Percentiles rank a stretch among this genome's conserved stretches.
These are phyloP conservation scores for Thymelicus acteon DNA, from an alignment of 2,888 invertebrate genomes.

Conservation along the genomic window DNA sequence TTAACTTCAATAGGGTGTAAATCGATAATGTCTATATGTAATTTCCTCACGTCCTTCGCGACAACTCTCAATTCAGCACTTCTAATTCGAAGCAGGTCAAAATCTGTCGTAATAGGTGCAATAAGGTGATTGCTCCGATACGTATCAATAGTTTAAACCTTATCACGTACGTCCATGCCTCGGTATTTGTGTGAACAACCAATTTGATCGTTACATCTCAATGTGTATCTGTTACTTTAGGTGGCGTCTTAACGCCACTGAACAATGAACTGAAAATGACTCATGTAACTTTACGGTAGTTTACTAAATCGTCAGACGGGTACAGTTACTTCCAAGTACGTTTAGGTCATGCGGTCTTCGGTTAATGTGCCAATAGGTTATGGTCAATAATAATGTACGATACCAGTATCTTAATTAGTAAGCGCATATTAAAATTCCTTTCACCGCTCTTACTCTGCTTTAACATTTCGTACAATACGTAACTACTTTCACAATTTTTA, in stretches of 20 bases:
- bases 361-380: slow-evolving; percentile 46
- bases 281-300: slow-evolving; percentile 64
- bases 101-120: slow-evolving; percentile 44
- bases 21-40: slow-evolving; percentile 30
- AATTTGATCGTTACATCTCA: slow-evolving; percentile 72
- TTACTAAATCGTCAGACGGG: slow-evolving; percentile 51
- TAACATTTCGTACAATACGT: slow-evolving; percentile 1
- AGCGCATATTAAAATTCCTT: slow-evolving; percentile 43
- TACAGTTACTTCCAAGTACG: slow-evolving; percentile 60
- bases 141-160: slow-evolving; percentile 63
- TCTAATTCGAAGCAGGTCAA: slow-evolving; percentile 45
- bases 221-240: slow-evolving; percentile 75
- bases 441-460: slow-evolving; percentile 40
- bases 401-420: slow-evolving; percentile 46
- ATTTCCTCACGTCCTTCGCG: slow-evolving; percentile 30
- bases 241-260: slow-evolving; percentile 47
- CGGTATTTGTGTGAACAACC: slow-evolving; percentile 67
- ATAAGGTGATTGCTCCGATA: slow-evolving; percentile 62
- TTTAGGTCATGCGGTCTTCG: slow-evolving; percentile 54
- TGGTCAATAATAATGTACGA: slow-evolving; percentile 40
- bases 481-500: slow-evolving; percentile 37
- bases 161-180: slow-evolving; percentile 64
- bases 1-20: slow-evolving; percentile 1
- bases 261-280: slow-evolving; percentile 78
- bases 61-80: slow-evolving; percentile 36